Percentiles rank a stretch among this genome's conserved stretches.
phyloP scores from a whole-genome alignment of 1,140 invertebrate species.

The Drosophila dunni region DNA sequence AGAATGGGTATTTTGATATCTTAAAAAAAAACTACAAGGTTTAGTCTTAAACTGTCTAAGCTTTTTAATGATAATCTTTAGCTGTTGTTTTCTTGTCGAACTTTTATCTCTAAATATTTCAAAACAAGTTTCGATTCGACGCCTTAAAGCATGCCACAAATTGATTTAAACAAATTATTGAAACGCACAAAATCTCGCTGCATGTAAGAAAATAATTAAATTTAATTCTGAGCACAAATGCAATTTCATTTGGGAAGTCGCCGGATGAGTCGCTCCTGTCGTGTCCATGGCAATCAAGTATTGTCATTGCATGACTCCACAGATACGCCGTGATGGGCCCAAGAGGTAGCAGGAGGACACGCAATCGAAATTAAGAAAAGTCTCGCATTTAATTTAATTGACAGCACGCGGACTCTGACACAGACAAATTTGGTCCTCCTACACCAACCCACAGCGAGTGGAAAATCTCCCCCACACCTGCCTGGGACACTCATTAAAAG shows the following conservation, averaged over 20 bases:
- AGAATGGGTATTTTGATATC: not conserved
- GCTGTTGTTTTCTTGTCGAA: too few species aligned
- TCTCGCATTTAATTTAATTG: slow-evolving; percentile 80
- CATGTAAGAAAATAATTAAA: slow-evolving; percentile 81
- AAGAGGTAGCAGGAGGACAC: slow-evolving; percentile 32
- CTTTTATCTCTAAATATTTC: not conserved
- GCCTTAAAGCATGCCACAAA: slow-evolving; percentile 69
- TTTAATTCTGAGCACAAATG: slow-evolving; percentile 56
- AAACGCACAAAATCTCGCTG: slow-evolving; percentile 61
- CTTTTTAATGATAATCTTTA: too few species aligned
- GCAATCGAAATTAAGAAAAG: slow-evolving; percentile 78
- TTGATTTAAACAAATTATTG: slow-evolving; percentile 32
- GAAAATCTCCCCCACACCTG: slow-evolving; percentile 23
- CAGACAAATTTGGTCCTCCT: slow-evolving; percentile 27
- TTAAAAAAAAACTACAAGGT: too few species aligned
- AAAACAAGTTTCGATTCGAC: not conserved
- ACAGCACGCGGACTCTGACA: slow-evolving; percentile 64
- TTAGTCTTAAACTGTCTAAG: too few species aligned
- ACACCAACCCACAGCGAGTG: not conserved
- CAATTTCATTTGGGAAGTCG: slow-evolving; percentile 21
- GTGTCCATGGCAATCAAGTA: slow-evolving; percentile 73
- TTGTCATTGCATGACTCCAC: slow-evolving; percentile 77
- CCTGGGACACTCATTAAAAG: slow-evolving; percentile 69
- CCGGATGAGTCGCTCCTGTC: slow-evolving; percentile 30
- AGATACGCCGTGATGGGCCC: slow-evolving; percentile 13